Evolutionary conservation across 2,888 invertebrate genomes (phyloP).

Genomic region (Sarcophaga rosellei): DNA sequence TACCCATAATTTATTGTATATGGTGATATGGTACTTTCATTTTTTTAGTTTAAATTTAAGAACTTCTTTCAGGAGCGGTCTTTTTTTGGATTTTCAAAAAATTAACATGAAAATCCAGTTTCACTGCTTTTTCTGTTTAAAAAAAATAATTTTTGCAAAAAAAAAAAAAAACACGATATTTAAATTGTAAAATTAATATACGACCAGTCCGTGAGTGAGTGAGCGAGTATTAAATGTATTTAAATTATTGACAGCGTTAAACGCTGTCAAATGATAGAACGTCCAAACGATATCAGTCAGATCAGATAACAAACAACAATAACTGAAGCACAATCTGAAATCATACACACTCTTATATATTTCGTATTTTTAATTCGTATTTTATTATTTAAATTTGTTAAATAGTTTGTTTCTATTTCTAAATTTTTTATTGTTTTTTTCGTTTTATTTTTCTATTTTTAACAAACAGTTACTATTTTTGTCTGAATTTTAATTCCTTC

Average conservation of each 20-base stretch:
- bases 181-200: too few relatives aligned
- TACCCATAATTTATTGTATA: conserved; percentile 26
- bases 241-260: conserved; percentile 5
- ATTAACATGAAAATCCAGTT: conserved; percentile 63
- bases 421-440: neutral
- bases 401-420: neutral
- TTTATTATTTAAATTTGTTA: neutral
- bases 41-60: conserved; percentile 21
- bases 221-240: neutral
- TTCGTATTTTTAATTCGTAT: neutral
- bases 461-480: neutral
- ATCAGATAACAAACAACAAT: neutral
- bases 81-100: conserved; percentile 14
- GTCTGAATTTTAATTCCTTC: neutral
- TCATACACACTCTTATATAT: too few relatives aligned
- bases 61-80: neutral
- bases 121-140: neutral
- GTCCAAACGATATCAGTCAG: neutral
- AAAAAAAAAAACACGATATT: too few relatives aligned
- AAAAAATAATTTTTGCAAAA: conserved; percentile 17
- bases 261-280: neutral
- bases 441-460: neutral
- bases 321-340: neutral
- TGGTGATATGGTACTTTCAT: neutral
- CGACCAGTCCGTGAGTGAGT: too few relatives aligned